Evolutionary conservation across 2,797 vertebrate genomes (phyloP).

Genomic region (Acipenser ruthenus): DNA sequence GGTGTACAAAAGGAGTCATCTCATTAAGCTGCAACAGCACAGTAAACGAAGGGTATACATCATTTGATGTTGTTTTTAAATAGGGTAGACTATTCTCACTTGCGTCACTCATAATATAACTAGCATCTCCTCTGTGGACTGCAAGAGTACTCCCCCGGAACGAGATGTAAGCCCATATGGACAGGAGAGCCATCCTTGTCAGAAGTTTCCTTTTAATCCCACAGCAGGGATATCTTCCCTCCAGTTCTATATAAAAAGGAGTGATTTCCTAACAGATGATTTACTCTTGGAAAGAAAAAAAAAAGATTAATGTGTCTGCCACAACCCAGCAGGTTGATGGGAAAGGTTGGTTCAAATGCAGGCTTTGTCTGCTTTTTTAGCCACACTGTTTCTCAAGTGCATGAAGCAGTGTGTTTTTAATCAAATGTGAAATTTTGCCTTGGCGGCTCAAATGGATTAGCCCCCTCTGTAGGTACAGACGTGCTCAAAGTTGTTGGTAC

Average conservation of each 20-base stretch:
- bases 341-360: constrained; percentile 29
- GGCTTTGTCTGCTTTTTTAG: constrained; percentile 19
- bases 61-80: background rate
- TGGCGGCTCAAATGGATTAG: constrained; percentile 46
- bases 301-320: constrained; percentile 49
- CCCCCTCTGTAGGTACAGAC: constrained; percentile 34
- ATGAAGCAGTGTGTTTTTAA: constrained; percentile 46
- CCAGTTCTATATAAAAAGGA: constrained; percentile 38
- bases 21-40: constrained; percentile 3
- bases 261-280: constrained; percentile 56
- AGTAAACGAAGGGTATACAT: constrained; percentile 8
- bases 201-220: constrained; percentile 49
- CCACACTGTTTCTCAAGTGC: constrained; percentile 26
- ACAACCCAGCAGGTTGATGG: constrained; percentile 35
- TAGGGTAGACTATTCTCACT: background rate
- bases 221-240: constrained; percentile 39
- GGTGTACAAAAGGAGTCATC: constrained; percentile 4
- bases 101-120: constrained; percentile 16
- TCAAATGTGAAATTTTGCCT: constrained; percentile 44
- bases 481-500: too few species aligned
- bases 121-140: constrained; percentile 39
- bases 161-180: constrained; percentile 33
- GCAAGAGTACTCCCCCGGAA: constrained; percentile 44
- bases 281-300: constrained; percentile 32
- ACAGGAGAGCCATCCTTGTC: constrained; percentile 32